Evolutionary conservation across 2,888 invertebrate genomes (phyloP).

Genomic region (Endomychus coccineus): DNA sequence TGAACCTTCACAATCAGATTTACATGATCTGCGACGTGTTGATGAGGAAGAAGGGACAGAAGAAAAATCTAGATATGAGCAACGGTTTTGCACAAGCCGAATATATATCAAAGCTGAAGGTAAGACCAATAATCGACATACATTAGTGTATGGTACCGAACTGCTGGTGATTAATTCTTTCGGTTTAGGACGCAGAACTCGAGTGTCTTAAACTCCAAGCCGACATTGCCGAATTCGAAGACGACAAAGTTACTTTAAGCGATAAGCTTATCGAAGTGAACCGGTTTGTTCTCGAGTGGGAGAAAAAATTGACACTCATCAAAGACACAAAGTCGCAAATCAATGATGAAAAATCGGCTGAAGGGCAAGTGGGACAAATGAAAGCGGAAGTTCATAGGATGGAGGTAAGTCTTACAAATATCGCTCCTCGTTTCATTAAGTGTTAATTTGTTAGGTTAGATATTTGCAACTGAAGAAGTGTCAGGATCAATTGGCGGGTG

Average conservation of each 20-base stretch:
- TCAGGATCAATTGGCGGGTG: constrained; percentile 54
- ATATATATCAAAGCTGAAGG: constrained; percentile 48
- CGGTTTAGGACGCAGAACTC: constrained; percentile 59
- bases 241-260: constrained; percentile 57
- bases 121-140: no score
- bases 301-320: constrained; percentile 67
- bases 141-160: neutral
- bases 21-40: constrained; percentile 52
- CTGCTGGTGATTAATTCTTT: neutral
- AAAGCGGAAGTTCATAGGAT: constrained; percentile 75
- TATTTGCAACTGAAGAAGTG: constrained; percentile 48
- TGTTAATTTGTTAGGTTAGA: constrained; percentile 36
- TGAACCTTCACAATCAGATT: constrained; percentile 54
- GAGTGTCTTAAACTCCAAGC: constrained; percentile 60
- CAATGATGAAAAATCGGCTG: constrained; percentile 55
- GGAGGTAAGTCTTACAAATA: constrained; percentile 51
- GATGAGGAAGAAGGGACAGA: constrained; percentile 48
- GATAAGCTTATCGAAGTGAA: constrained; percentile 56
- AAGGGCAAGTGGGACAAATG: constrained; percentile 70
- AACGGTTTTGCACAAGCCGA: constrained; percentile 50
- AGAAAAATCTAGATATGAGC: constrained; percentile 48
- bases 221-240: constrained; percentile 58
- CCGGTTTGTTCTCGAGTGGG: constrained; percentile 70
- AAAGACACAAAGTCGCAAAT: constrained; percentile 64
- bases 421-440: constrained; percentile 4